Evolutionary conservation across 2,113 vertebrate species (phyloP).

Genomic region (Hepsetus odoe): DNA sequence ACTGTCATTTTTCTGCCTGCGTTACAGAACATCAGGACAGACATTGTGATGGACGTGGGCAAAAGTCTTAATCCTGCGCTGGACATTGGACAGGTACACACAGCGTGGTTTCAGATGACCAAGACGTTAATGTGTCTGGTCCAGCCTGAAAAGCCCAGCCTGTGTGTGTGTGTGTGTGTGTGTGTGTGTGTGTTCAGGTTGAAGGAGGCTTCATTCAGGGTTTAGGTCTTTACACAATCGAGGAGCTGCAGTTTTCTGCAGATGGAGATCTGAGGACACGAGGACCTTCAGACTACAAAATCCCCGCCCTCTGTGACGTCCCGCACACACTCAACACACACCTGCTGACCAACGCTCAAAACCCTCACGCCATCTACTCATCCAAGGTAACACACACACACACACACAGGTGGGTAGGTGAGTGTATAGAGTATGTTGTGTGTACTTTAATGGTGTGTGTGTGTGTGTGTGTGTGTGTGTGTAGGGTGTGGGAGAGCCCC

Average conservation of each 20-base stretch:
- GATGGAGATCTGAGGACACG: constrained; percentile 69
- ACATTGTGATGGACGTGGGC: constrained; percentile 77
- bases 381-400: constrained; percentile 70
- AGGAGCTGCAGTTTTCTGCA: constrained; percentile 75
- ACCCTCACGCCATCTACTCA: constrained; percentile 74
- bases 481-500: constrained; percentile 71
- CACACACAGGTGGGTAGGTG: not conserved
- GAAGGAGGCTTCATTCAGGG: constrained; percentile 78
- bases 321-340: constrained; percentile 73
- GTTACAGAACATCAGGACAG: constrained; percentile 76
- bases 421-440: not conserved
- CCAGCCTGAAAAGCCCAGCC: too few species aligned
- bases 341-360: constrained; percentile 67
- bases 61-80: constrained; percentile 78
- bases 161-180: not conserved
- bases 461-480: not conserved
- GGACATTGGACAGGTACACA: constrained; percentile 75
- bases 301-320: constrained; percentile 75
- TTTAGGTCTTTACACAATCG: constrained; percentile 74
- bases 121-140: too few species aligned
- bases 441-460: not conserved
- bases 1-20: constrained; percentile 39
- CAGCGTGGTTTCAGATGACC: too few species aligned
- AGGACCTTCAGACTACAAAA: constrained; percentile 76
- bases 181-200: constrained; percentile 58